phyloP scores from a whole-genome alignment of 23 tunicate species.

The Ascidia mentula region DNA sequence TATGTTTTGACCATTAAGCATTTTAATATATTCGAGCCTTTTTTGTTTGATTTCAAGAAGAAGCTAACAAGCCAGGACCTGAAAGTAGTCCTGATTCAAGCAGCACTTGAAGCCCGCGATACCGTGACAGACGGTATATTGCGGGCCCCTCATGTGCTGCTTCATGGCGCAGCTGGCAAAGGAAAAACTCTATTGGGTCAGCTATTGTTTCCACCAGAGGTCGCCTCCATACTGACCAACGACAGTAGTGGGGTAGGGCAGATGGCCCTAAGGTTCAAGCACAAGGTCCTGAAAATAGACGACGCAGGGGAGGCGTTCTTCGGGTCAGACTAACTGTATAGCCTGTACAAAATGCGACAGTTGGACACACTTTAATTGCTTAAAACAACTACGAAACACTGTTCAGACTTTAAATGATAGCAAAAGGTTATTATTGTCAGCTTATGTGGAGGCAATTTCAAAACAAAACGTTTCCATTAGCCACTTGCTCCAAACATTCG shows the following conservation, averaged over 20 bases:
- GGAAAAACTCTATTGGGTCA: conserved; percentile 16
- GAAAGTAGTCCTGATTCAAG: neutral
- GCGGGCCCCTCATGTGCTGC: neutral
- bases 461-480: too few species aligned
- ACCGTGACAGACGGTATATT: neutral
- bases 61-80: neutral
- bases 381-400: too few species aligned
- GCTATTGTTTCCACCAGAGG: conserved; percentile 4
- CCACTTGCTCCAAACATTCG: too few species aligned
- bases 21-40: neutral
- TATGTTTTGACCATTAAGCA: neutral
- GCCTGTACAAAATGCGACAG: too few species aligned
- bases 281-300: conserved; percentile 17
- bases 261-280: neutral
- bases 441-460: too few species aligned
- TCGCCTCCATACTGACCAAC: too few species aligned
- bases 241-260: conserved; percentile 29
- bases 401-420: too few species aligned
- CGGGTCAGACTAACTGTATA: too few species aligned
- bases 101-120: neutral
- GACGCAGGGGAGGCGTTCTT: conserved; percentile 17
- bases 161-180: conserved; percentile 13
- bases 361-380: too few species aligned
- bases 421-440: too few species aligned
- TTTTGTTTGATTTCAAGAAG: neutral